Percentiles rank a stretch among this genome's conserved stretches.
phyloP scores from a whole-genome alignment of 2,888 invertebrate species.

The Drosophila peninsularis region DNA sequence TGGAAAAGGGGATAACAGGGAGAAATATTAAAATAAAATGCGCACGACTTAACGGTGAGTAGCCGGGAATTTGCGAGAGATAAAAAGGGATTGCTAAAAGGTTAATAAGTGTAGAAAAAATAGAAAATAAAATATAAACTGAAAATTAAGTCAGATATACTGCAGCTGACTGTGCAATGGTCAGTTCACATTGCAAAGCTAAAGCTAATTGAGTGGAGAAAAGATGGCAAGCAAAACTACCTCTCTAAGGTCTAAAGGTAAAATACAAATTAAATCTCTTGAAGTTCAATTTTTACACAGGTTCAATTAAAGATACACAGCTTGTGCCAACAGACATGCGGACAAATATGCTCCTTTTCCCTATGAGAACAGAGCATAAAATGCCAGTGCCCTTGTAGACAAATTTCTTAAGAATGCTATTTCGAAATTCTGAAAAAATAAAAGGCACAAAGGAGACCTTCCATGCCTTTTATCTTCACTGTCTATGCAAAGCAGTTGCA shows the following conservation, averaged over 20 bases:
- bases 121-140: background rate
- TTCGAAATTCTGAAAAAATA: background rate
- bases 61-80: background rate
- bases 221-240: no score
- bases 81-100: background rate
- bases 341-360: background rate
- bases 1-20: background rate
- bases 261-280: no score
- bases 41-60: background rate
- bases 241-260: no score
- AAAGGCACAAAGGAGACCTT: background rate
- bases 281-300: no score
- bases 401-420: slow-evolving; percentile 3
- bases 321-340: no score
- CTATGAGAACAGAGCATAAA: background rate
- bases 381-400: background rate
- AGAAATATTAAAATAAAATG: background rate
- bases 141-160: background rate
- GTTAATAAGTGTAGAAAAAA: background rate
- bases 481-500: background rate
- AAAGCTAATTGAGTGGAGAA: background rate
- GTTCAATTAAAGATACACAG: no score
- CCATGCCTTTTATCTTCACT: background rate
- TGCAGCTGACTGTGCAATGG: background rate
- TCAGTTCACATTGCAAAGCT: background rate